Evolutionary conservation across 2,113 vertebrate genomes (phyloP), one percentile per base, ranked within the genome.

Genomic region (Deroptyus accipitrinus): DNA sequence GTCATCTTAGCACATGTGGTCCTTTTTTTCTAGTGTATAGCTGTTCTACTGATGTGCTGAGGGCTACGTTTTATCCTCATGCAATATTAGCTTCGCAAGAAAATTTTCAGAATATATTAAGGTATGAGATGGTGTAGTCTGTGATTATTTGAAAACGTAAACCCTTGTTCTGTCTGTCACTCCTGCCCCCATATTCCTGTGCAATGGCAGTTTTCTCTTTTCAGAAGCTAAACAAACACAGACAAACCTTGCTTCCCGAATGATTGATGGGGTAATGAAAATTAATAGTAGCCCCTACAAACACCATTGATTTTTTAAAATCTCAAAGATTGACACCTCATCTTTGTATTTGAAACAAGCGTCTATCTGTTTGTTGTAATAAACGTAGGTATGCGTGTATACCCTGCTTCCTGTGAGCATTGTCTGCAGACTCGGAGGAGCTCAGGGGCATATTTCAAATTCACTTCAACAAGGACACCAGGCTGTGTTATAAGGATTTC

Each of bases 381-480:
- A 77, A 92, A 70, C 57, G 59, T 91, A 92, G 86, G 59, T 64
- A 89, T 86, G 63, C 72, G 46, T 84, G 63, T 95, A 86, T 23
- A 83, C 81, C 42, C 75, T 76, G 75, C 48, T 91, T 80, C 86
- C 83, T 72, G 15, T 4, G 66, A 91, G 85, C 83, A 70, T 83
- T 88, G 73, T 95, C 83, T 92, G 51, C 63, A 84, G 46, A 90
- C 64, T 81, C 88, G 13, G 72, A 92, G 83, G 35, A 91, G 63
- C 67, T 73, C 66, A 86, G 8, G 4, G 77, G 76, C 76, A 12
- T 97, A 97, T 96, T 98, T 97, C 85, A 97, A 86, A 97, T 96
- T 97, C 88, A 52, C 69, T 78, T 82, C 92, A 95, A 49, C 77
- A 96, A 94, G 88, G 54, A 61, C 73, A 96, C 92, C 64, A 46